Evolutionary conservation across 1,140 invertebrate genomes (phyloP), one percentile per base, ranked within the genome.

Genomic region (Drosophila subpulchrella): DNA sequence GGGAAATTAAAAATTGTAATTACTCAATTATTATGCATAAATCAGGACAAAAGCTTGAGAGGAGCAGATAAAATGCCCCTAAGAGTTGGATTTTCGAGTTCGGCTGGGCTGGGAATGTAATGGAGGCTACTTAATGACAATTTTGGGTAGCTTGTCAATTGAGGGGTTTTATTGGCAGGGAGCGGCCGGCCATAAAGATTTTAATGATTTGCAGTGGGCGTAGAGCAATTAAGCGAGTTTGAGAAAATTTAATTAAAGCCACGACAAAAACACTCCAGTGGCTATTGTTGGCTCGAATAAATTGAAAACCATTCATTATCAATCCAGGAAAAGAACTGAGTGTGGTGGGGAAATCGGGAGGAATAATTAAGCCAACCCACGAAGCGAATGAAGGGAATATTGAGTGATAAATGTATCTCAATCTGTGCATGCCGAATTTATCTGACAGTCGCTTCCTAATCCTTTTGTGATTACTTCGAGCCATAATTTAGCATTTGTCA

Each of bases 11-110:
- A 76, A 88, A 79, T 73, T 75, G 72, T 77, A 83, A 88, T 88
- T 83, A 89, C 83, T 88, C 75, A 89, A 88, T 88, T 88, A 88
- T 89, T 82, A 67, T 82, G 79, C 70, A 81, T 47, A 73, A 76
- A 67, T 75, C 54, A 53, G 74, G 80, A 83, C 75, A 73, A 77
- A 68, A 55, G 83, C 67, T 78, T 81, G 61, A 5, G n/a, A 32
- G n/a, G 32, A 32, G 17, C 51, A 10, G 39, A 67, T 75, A 68
- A 65, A 86, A 61, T 77, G 62, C 56, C 57, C 76, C 48, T 62
- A 75, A 81, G 86, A 86, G 50, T 78, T 12, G 38, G 27, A 6
- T 41, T 41, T 12, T 12, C 30, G 15, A 58, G 42, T 27, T 51
- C 20, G 30, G 4, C 3, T 4, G 12, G 7, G 17, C 32, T 36